These are phyloP conservation scores for Caenorhabditis sulstoni DNA, from an alignment of 2,888 invertebrate genomes.

Conservation along the genomic window DNA sequence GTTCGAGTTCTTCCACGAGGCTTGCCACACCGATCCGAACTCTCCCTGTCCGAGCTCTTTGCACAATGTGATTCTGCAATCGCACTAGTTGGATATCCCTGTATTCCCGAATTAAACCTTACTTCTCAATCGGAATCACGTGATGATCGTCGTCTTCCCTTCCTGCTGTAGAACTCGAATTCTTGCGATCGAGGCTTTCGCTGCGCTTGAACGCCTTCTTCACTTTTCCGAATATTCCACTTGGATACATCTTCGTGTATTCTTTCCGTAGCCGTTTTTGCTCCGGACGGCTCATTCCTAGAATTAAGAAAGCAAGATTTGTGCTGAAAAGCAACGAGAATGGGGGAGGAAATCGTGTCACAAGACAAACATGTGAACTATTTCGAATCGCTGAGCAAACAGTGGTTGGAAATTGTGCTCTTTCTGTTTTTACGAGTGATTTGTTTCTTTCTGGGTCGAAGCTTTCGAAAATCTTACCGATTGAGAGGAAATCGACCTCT, in stretches of 20 bases:
- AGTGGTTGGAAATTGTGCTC: conserved; percentile 13
- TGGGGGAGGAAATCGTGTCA: conserved; percentile 11
- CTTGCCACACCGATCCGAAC: conserved; percentile 98
- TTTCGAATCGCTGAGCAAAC: conserved; percentile 30
- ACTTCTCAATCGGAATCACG: conserved; percentile 76
- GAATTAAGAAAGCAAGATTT: conserved; percentile 13
- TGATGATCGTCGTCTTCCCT: conserved; percentile 73
- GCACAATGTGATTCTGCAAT: conserved; percentile 84
- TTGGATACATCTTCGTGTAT: conserved; percentile 89
- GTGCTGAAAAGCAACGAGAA: neutral
- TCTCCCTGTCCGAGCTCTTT: conserved; percentile 96
- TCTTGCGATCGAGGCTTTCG: conserved; percentile 51
- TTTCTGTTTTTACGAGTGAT: conserved; percentile 7
- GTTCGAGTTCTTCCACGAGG: conserved; percentile 84
- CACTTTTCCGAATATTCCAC: conserved; percentile 73
- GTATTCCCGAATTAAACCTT: conserved; percentile 10
- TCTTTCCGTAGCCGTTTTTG: conserved; percentile 93
- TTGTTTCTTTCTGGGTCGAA: neutral
- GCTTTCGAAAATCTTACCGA: conserved; percentile 86
- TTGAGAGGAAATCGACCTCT: conserved; percentile 91
- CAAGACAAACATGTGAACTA: conserved; percentile 17
- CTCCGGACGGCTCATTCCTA: conserved; percentile 84
- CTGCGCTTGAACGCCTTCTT: conserved; percentile 66
- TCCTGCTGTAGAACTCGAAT: conserved; percentile 1
- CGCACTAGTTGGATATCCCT: neutral